Conservation (phyloP, 1,140 invertebrate genomes). For the Drosophila ironensis region DNA sequence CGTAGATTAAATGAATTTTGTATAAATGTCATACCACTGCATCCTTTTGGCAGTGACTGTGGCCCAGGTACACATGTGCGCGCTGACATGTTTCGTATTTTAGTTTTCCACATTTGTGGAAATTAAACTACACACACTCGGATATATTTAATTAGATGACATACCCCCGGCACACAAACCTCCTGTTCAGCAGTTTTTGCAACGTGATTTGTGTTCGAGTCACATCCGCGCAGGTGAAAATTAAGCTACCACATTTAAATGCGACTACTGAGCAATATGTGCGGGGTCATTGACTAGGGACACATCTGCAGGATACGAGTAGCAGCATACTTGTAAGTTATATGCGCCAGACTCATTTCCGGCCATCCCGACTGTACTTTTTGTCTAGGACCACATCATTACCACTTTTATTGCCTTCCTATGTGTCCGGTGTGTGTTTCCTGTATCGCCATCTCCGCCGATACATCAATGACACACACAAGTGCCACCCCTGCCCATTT, state of each 20-base stretch:
- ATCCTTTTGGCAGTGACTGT: constrained; percentile 27
- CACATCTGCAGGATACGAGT: background rate
- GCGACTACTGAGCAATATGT: constrained; percentile 19
- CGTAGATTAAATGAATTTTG: background rate
- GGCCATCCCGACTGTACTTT: background rate
- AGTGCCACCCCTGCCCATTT: background rate
- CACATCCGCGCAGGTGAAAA: constrained; percentile 50
- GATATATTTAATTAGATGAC: constrained; percentile 73
- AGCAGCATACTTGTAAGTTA: background rate
- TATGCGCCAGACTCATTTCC: constrained; percentile 4
- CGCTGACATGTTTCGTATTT: constrained; percentile 48
- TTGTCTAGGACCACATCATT: constrained; percentile 40
- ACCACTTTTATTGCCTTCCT: constrained; percentile 65
- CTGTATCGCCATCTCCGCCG: constrained; percentile 53
- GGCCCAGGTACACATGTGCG: background rate
- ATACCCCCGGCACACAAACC: constrained; percentile 21
- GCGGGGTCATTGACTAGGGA: constrained; percentile 12
- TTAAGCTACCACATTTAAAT: constrained; percentile 49
- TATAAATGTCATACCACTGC: background rate
- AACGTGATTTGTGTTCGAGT: constrained; percentile 51
- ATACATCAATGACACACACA: constrained; percentile 60
- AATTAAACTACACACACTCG: constrained; percentile 67
- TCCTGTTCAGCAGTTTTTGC: constrained; percentile 8
- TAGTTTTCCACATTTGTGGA: constrained; percentile 60
- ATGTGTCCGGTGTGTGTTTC: constrained; percentile 60